Conservation (phyloP, 2,797 vertebrate species). For the Orientallactaga sibirica region DNA sequence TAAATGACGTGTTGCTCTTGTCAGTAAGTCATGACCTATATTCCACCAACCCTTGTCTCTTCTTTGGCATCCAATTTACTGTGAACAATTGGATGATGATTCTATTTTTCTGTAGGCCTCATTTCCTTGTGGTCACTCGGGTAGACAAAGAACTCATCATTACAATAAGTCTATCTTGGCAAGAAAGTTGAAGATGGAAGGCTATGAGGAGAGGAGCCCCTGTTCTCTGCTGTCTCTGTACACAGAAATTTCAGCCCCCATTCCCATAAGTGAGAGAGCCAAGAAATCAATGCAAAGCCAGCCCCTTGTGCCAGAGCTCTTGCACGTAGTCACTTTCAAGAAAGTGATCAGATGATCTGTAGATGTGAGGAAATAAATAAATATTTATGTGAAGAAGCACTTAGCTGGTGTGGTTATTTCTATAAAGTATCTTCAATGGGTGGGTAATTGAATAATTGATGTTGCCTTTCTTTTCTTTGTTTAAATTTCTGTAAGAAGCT, state of each 20-base stretch:
- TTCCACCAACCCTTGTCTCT: not conserved
- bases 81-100: rapidly evolving
- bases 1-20: not conserved
- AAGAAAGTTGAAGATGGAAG: not conserved
- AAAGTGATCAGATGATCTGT: not conserved
- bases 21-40: not conserved
- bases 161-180: not conserved
- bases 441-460: no score
- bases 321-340: not conserved
- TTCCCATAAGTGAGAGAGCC: no score
- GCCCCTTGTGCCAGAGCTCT: not conserved
- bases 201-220: not conserved
- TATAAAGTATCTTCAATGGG: not conserved
- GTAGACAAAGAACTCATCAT: not conserved
- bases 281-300: not conserved
- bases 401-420: not conserved
- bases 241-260: rapidly evolving
- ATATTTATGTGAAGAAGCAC: not conserved
- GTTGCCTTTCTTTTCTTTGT: not conserved
- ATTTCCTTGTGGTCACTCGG: rapidly evolving
- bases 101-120: not conserved
- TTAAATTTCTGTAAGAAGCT: not conserved
- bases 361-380: not conserved
- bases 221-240: no score
- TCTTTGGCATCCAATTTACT: not conserved